Evolutionary conservation across 2,797 vertebrate species (phyloP), one percentile per base, ranked within the genome.

Genomic region (Balearica regulorum): DNA sequence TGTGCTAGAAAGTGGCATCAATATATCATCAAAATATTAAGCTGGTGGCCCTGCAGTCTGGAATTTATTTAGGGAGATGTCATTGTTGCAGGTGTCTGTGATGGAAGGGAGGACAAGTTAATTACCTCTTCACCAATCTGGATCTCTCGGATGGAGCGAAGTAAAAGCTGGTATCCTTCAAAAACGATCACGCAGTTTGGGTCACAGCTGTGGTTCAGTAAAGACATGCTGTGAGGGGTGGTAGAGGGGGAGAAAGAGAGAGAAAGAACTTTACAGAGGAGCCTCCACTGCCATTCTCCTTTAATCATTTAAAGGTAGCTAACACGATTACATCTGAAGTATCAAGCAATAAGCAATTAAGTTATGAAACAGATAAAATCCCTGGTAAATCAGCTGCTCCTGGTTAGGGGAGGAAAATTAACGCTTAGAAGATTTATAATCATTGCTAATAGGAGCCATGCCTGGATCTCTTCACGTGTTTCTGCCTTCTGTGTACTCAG

Each of bases 141-240:
- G 79, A 99, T 98, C 83, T 99, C 98, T 81, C 75, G 98, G 83
- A 99, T 95, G 4, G 99, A 98, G 86, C 98, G 98, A 76, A 99
- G 98, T 37, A 98, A 97, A 93, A 99, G 98, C 69, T 97, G 98
- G 72, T 96, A 98, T 88, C 99, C 99, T 53, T 99, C 98, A 97
- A 99, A 99, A 97, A 99, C 94, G 62, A 99, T 98, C 90, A 99
- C 98, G 12, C 99, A 99, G 98, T 99, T 99, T 90, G 99, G 99
- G 97, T 98, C 98, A 96, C 99, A 99, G 98, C 99, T 99, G 93
- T 99, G 99, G 97, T 99, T 99, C 96, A 99, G 97, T 93, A 99
- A 97, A 91, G 99, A 99, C 98, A 99, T 98, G 97, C 99, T 99
- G 97, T 41, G 75, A 90, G 58, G 46, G 28, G 66, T n/a, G 46